These are phyloP conservation scores for Saccostrea glomerata DNA, from an alignment of 1,140 invertebrate genomes.

Conservation along the genomic window DNA sequence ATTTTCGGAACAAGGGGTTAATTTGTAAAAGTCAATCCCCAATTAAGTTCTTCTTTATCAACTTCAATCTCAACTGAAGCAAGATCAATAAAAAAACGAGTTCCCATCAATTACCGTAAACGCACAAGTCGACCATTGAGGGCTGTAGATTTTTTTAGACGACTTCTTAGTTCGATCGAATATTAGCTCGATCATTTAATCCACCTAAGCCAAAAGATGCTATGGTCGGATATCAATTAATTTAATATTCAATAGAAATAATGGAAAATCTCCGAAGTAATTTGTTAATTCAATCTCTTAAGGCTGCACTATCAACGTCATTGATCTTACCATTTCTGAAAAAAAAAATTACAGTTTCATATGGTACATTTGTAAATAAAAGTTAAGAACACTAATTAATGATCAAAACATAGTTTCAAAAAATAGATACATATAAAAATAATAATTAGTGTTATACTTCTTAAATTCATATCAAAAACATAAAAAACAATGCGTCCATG, in stretches of 20 bases:
- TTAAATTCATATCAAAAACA: too few relatives aligned
- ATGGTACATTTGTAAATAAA: too few relatives aligned
- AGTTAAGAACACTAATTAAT: too few relatives aligned
- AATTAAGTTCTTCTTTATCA: constrained; percentile 31
- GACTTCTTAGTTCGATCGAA: not conserved
- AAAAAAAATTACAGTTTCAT: too few relatives aligned
- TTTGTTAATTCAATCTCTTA: not conserved
- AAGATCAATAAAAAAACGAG: constrained; percentile 25
- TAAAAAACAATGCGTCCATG: too few relatives aligned
- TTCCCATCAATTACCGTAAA: constrained; percentile 23
- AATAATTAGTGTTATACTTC: too few relatives aligned
- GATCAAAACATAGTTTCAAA: too few relatives aligned
- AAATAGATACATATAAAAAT: too few relatives aligned
- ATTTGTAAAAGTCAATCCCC: constrained; percentile 34
- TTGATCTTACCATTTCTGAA: too few relatives aligned
- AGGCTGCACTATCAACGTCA: not conserved
- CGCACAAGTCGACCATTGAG: constrained; percentile 17
- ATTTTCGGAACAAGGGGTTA: constrained; percentile 36
- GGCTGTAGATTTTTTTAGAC: not conserved
- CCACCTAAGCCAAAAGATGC: not conserved
- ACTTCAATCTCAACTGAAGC: not conserved
- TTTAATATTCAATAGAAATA: constrained; percentile 17
- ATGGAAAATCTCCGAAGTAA: constrained; percentile 8
- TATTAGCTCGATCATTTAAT: constrained; percentile 16
- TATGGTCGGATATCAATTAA: constrained; percentile 17